Evolutionary conservation across 2,888 invertebrate species (phyloP).

Genomic region (Agrochola macilenta): DNA sequence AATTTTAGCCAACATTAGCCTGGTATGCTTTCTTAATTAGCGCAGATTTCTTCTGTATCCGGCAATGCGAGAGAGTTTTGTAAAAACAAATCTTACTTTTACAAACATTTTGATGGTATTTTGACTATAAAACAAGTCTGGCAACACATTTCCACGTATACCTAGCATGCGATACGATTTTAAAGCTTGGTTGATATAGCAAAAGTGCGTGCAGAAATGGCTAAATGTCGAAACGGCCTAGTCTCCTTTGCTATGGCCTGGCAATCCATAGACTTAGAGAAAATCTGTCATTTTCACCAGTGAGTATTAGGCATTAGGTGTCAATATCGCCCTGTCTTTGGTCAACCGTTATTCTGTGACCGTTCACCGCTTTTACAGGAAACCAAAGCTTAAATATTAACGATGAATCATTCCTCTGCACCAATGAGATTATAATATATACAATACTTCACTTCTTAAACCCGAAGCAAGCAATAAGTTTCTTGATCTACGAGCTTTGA

Average conservation of each 20-base stretch:
- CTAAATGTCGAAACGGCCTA: too few species aligned
- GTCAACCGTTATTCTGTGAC: too few species aligned
- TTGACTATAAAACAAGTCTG: conserved; percentile 9
- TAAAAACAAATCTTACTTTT: conserved; percentile 11
- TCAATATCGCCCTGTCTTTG: too few species aligned
- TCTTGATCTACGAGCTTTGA: background rate
- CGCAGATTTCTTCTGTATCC: conserved; percentile 16
- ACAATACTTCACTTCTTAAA: background rate
- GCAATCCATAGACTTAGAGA: background rate
- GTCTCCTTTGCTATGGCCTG: background rate
- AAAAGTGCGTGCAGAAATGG: background rate
- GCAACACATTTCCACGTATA: background rate
- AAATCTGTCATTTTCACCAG: too few species aligned
- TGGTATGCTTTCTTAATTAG: conserved; percentile 22
- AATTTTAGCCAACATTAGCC: conserved; percentile 32
- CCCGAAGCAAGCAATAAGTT: background rate
- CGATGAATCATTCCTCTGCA: background rate
- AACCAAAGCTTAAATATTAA: background rate
- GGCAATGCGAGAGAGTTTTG: conserved; percentile 9
- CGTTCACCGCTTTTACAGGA: too few species aligned
- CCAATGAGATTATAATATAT: background rate
- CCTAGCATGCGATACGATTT: background rate
- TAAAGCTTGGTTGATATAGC: background rate
- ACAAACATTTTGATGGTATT: conserved; percentile 21
- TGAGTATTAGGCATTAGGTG: too few species aligned